These are phyloP conservation scores for Chrysina gloriosa DNA, from an alignment of 2,888 invertebrate species.

Conservation along the genomic window DNA sequence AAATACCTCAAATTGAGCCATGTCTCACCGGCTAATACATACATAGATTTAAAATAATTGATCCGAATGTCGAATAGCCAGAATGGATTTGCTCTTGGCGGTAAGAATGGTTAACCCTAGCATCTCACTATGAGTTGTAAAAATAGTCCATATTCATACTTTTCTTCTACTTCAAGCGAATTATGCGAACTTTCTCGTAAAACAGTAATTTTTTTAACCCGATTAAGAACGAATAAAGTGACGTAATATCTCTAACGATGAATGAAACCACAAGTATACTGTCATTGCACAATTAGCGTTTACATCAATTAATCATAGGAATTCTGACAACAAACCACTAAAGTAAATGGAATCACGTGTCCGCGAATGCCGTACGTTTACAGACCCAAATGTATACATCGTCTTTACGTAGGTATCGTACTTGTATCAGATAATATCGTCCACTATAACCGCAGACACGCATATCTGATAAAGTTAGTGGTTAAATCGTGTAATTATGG, in stretches of 20 bases:
- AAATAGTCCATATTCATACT: too few species aligned
- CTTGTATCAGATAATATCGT: constrained; percentile 9
- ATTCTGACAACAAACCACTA: constrained; percentile 7
- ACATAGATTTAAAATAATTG: too few species aligned
- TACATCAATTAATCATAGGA: constrained; percentile 16
- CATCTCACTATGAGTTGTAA: too few species aligned
- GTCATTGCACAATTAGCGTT: neutral
- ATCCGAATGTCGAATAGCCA: too few species aligned
- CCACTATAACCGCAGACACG: constrained; percentile 5
- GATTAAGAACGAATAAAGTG: neutral
- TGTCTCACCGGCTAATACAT: too few species aligned
- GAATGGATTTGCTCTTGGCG: too few species aligned
- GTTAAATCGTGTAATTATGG: constrained; percentile 7
- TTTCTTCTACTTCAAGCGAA: too few species aligned
- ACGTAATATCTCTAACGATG: neutral
- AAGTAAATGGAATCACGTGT: constrained; percentile 14
- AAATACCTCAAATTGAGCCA: too few species aligned
- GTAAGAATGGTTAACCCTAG: too few species aligned
- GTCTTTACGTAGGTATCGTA: too few species aligned
- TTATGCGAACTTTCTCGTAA: neutral
- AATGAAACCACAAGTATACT: constrained; percentile 21
- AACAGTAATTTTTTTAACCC: neutral
- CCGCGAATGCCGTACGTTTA: neutral
- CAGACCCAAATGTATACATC: neutral
- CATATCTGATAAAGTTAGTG: neutral